phyloP scores from a whole-genome alignment of 2,797 vertebrate species.

The Triplophysa bombifrons region DNA sequence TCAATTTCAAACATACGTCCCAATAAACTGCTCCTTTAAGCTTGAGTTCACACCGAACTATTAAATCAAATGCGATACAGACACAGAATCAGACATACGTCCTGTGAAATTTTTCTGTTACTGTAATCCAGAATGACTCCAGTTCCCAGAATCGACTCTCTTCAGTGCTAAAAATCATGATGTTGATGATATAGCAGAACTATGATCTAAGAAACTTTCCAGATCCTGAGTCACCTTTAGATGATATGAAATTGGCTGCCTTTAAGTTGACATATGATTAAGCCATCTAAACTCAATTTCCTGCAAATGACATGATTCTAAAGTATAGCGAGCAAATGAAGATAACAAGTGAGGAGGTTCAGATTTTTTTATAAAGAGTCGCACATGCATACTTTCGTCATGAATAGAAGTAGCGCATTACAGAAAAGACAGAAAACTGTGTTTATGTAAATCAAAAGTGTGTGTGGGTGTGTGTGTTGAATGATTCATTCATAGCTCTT shows the following conservation, averaged over 20 bases:
- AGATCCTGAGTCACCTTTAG: slow-evolving; percentile 14
- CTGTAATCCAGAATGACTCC: background rate
- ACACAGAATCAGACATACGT: background rate
- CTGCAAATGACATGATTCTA: background rate
- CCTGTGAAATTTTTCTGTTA: no score
- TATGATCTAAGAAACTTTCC: background rate
- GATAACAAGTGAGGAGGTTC: background rate
- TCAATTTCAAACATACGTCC: background rate
- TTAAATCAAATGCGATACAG: background rate
- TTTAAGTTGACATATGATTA: slow-evolving; percentile 17
- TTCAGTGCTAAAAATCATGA: background rate
- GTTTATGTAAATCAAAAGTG: background rate
- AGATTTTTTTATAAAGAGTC: background rate
- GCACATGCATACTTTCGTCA: background rate
- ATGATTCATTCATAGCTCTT: slow-evolving; percentile 35
- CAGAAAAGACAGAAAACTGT: slow-evolving; percentile 2
- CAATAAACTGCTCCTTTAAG: background rate
- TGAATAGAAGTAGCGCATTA: background rate
- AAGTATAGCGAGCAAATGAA: background rate
- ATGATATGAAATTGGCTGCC: background rate
- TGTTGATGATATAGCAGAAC: background rate
- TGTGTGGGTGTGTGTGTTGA: background rate
- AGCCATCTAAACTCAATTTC: background rate
- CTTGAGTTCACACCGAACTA: background rate
- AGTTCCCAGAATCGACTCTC: slow-evolving; percentile 12